phyloP scores from a whole-genome alignment of 2,797 vertebrate species.

The Pogoniulus pusillus region DNA sequence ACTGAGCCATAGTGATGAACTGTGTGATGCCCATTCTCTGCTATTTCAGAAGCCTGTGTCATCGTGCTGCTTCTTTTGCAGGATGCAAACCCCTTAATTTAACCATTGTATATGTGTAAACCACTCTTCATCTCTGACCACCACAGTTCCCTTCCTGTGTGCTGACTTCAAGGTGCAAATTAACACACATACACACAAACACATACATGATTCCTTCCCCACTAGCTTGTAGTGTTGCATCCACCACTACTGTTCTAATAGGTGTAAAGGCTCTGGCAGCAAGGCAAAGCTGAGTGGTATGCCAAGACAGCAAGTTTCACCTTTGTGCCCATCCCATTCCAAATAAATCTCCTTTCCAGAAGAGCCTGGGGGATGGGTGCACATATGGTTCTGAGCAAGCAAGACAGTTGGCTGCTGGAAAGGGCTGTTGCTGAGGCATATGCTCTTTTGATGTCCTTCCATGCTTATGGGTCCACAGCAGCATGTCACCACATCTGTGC shows the following conservation, averaged over 20 bases:
- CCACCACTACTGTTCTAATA: too few species aligned
- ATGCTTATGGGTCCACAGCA: background rate
- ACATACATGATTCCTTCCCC: too few species aligned
- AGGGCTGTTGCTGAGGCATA: background rate
- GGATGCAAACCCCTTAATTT: background rate
- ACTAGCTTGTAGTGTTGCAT: accelerated
- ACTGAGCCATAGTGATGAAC: background rate
- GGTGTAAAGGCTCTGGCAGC: accelerated
- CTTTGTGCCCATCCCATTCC: background rate
- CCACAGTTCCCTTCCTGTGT: background rate
- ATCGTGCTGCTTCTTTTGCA: background rate
- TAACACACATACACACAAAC: too few species aligned
- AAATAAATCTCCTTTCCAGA: background rate
- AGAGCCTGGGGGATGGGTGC: background rate
- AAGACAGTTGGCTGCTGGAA: background rate
- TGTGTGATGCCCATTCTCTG: background rate
- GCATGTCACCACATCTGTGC: background rate
- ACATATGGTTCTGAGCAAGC: background rate
- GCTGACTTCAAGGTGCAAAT: background rate
- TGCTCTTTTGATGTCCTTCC: conserved; percentile 52
- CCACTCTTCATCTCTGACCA: background rate
- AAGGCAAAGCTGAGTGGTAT: accelerated
- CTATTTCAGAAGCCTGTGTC: background rate
- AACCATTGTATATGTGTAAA: background rate
- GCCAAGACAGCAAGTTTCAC: background rate